Evolutionary conservation across 2,113 vertebrate genomes (phyloP).

Genomic region (Anguilla japonica): DNA sequence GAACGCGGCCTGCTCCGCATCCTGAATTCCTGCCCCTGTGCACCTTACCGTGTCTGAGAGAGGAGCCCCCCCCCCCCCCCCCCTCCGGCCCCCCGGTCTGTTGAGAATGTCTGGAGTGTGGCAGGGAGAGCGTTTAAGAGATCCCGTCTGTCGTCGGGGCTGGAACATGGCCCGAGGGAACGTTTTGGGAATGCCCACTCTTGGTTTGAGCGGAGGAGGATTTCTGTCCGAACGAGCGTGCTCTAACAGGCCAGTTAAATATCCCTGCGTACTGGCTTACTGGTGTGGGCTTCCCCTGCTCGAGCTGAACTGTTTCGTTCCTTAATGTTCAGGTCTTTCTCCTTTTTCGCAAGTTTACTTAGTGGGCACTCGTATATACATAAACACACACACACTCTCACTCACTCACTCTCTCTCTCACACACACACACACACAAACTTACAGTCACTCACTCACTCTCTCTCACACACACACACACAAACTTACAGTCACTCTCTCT

Average conservation of each 20-base stretch:
- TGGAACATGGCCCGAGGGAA: not conserved
- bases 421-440: not conserved
- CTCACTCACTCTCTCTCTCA: too few relatives aligned
- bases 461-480: too few relatives aligned
- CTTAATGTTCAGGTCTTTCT: not conserved
- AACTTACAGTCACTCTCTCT: too few relatives aligned
- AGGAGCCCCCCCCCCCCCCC: too few relatives aligned
- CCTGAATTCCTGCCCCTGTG: not conserved
- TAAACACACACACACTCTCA: too few relatives aligned
- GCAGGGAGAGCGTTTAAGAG: not conserved
- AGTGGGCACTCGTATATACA: too few relatives aligned
- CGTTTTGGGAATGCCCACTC: not conserved
- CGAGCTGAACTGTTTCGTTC: not conserved
- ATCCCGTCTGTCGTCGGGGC: not conserved
- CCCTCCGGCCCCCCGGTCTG: not conserved
- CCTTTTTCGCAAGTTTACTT: not conserved
- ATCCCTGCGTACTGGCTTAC: not conserved
- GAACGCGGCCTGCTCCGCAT: not conserved
- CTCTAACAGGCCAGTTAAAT: not conserved
- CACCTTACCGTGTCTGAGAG: not conserved
- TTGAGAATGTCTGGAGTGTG: not conserved
- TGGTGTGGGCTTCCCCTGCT: not conserved
- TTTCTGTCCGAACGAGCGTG: not conserved
- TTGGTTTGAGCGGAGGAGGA: not conserved
- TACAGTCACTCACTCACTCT: too few relatives aligned